A percentile compares a stretch with the other conserved stretches of the same genome.
Evolutionary conservation across 2,797 vertebrate genomes (phyloP).

Genomic region (Morus bassanus): DNA sequence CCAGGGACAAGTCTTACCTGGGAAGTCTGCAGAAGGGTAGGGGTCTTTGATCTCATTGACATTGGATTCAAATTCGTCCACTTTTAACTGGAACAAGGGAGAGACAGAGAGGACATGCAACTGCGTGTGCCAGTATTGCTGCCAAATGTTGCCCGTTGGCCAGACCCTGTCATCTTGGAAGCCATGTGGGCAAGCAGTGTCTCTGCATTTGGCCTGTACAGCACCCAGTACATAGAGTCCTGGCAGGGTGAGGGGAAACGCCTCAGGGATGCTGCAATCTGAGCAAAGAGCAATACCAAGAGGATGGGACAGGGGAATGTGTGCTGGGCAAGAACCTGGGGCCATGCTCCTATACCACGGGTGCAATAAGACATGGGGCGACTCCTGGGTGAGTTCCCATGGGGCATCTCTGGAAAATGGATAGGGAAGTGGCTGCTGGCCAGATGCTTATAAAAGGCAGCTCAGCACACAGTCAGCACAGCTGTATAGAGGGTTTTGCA

Average conservation of each 20-base stretch:
- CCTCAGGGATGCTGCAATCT: not conserved
- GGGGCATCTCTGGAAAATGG: not conserved
- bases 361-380: not conserved
- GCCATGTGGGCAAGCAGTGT: not conserved
- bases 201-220: not conserved
- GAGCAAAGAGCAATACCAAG: not conserved
- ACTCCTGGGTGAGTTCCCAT: not conserved
- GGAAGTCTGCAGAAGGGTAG: constrained; percentile 96
- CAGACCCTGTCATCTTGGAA: not conserved
- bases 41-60: constrained; percentile 99
- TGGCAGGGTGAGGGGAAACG: not conserved
- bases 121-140: not conserved
- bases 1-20: constrained; percentile 78
- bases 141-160: not conserved
- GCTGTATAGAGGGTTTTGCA: not conserved
- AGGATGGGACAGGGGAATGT: not conserved
- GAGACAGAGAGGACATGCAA: not conserved
- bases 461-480: not conserved
- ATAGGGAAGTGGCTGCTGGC: not conserved
- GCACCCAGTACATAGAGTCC: not conserved
- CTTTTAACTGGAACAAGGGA: constrained; percentile 84
- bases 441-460: not conserved
- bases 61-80: constrained; percentile 97
- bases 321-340: not conserved
- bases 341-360: not conserved